Evolutionary conservation across 2,888 invertebrate genomes (phyloP), one percentile per base, ranked within the genome.

Genomic region (Plebejus anna): DNA sequence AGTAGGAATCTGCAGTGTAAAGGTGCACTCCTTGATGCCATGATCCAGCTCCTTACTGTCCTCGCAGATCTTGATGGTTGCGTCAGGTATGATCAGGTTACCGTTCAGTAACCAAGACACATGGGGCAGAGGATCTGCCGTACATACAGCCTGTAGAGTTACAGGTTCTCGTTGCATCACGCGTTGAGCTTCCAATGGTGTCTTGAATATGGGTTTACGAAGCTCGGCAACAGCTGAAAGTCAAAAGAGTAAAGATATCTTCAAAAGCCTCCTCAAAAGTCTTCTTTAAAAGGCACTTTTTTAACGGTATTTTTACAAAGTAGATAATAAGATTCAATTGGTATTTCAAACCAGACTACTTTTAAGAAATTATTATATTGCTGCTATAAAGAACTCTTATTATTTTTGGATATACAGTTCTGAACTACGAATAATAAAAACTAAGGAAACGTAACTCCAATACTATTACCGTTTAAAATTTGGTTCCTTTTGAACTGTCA

Each of bases 41-140:
- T 97, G 96, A 76, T 97, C 96, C 36, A 96, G 94, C 66, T 96
- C 96, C 81, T 96, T 96, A 80, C 95, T 94, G 70, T 96, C 95
- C 76, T 96, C 89, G 78, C 95, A 95, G 55, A 96, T 90, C 75
- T 96, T 92, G 42, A 97, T 94, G 75, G 95, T 96, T 4, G 96
- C 96, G 81, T 96, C 95, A 4, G 95, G 93, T 1, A 94, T 89
- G 38, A 98, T 92, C 83, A 96, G 96, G 72, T 94, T 91, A 4
- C 96, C 97, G 83, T 98, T 96, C 82, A 96, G 96, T 57, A 95
- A 94, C 99, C 99, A 99, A 78, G 96, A 95, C 73, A 98, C 95
- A 81, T 98, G 97, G 0, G 99, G 99, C 79, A 96, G 94, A 0
- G 99, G 99, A 92, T 98, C 98, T 7, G 98, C 99, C 51, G 97